phyloP scores from a whole-genome alignment of 2,888 invertebrate species.

The Pyrrhia umbra region DNA sequence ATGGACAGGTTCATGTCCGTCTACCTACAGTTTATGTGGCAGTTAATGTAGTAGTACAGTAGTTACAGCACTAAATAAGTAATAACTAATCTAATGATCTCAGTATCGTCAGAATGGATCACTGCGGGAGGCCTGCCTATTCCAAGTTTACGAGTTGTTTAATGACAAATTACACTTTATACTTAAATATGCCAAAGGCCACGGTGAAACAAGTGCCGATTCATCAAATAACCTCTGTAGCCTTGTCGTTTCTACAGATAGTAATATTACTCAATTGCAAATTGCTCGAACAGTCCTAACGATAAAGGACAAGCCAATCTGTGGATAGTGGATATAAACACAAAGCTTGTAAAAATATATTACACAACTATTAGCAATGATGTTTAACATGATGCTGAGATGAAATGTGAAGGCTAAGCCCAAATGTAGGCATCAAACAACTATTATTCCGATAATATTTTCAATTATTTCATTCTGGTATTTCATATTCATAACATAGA shows the following conservation, averaged over 20 bases:
- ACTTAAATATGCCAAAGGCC: slow-evolving; percentile 18
- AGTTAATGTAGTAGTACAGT: not conserved
- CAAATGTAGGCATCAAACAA: not conserved
- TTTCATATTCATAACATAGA: no score
- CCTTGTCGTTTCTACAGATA: slow-evolving; percentile 2
- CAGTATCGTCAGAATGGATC: not conserved
- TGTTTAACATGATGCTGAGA: slow-evolving; percentile 10
- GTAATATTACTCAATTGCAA: slow-evolving; percentile 29
- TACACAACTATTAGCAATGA: slow-evolving; percentile 31
- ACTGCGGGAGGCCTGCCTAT: not conserved
- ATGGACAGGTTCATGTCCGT: no score
- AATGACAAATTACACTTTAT: slow-evolving; percentile 12
- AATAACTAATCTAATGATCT: not conserved
- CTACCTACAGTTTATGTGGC: not conserved
- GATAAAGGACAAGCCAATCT: slow-evolving; percentile 19
- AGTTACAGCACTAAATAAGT: not conserved
- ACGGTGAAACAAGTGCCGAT: not conserved
- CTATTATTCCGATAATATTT: not conserved
- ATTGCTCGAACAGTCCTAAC: slow-evolving; percentile 20
- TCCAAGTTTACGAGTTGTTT: not conserved
- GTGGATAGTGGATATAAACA: slow-evolving; percentile 12
- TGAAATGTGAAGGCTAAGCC: slow-evolving; percentile 41
- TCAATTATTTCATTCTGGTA: not conserved
- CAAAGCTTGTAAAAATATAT: slow-evolving; percentile 22
- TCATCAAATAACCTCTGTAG: slow-evolving; percentile 15